Conservation (phyloP, 1,140 invertebrate species). For the Delia radicum region DNA sequence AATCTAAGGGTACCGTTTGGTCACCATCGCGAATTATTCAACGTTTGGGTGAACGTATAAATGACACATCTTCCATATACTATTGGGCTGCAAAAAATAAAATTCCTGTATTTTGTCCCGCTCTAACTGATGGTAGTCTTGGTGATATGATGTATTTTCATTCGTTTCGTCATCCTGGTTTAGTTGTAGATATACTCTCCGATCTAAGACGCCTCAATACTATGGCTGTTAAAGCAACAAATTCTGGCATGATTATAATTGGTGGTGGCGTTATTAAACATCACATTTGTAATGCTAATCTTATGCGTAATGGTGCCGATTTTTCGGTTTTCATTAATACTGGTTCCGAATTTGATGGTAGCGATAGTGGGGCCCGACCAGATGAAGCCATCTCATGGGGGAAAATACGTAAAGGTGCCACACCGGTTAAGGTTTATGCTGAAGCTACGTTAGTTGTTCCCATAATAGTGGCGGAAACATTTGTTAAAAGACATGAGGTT, state of each 20-base stretch:
- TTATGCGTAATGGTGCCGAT: slow-evolving; percentile 99
- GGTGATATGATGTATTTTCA: slow-evolving; percentile 99
- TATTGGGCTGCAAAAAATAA: slow-evolving; percentile 98
- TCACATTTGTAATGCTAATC: slow-evolving; percentile 97
- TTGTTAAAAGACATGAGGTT: slow-evolving; percentile 66
- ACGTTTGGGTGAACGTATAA: slow-evolving; percentile 85
- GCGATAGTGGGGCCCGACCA: slow-evolving; percentile 94
- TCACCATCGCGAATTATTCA: slow-evolving; percentile 89
- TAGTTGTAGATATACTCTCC: slow-evolving; percentile 91
- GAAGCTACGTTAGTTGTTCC: slow-evolving; percentile 97
- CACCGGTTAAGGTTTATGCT: slow-evolving; percentile 93
- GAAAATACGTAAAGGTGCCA: slow-evolving; percentile 87
- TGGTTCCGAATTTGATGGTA: slow-evolving; percentile 97
- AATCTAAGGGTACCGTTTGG: slow-evolving; percentile 76
- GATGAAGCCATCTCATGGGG: slow-evolving; percentile 99
- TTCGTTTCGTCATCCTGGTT: slow-evolving; percentile 87
- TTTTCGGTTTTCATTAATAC: slow-evolving; percentile 97
- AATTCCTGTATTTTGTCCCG: slow-evolving; percentile 98
- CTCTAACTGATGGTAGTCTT: slow-evolving; percentile 95
- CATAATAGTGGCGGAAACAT: slow-evolving; percentile 92
- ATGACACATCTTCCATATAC: slow-evolving; percentile 89
- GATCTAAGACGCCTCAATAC: slow-evolving; percentile 89
- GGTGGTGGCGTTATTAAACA: slow-evolving; percentile 98
- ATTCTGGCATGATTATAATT: slow-evolving; percentile 95
- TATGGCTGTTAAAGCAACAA: slow-evolving; percentile 90